Conservation (phyloP, 1,140 invertebrate species). For the Cherax destructor region DNA sequence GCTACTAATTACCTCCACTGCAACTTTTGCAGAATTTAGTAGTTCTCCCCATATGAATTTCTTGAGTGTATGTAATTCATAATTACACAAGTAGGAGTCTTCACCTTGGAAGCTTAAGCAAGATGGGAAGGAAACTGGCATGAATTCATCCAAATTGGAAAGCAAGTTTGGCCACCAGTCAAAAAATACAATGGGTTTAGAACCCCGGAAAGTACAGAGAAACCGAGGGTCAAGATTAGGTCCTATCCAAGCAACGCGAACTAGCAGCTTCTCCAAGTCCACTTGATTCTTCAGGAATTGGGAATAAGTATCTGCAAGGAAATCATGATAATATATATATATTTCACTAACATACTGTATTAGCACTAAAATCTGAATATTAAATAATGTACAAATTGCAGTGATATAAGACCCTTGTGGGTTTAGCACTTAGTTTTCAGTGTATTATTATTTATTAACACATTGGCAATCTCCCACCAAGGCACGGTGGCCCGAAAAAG, state of each 20-base stretch:
- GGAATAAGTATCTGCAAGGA: conserved; percentile 50
- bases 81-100: conserved; percentile 49
- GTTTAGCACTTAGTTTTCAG: background rate
- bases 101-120: conserved; percentile 75
- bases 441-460: too few relatives aligned
- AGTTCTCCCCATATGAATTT: conserved; percentile 82
- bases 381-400: background rate
- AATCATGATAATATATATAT: too few relatives aligned
- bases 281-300: conserved; percentile 76
- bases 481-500: too few relatives aligned
- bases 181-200: conserved; percentile 80
- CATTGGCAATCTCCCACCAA: too few relatives aligned
- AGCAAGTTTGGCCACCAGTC: conserved; percentile 83
- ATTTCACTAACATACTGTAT: too few relatives aligned
- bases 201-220: conserved; percentile 73
- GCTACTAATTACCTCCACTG: conserved; percentile 48
- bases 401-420: too few relatives aligned
- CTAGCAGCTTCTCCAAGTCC: conserved; percentile 77
- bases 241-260: conserved; percentile 82
- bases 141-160: conserved; percentile 74
- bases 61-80: conserved; percentile 75
- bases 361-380: too few relatives aligned
- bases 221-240: conserved; percentile 77
- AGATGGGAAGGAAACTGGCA: conserved; percentile 77
- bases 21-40: conserved; percentile 75